These are phyloP conservation scores for Diplodus sargus DNA, from an alignment of 2,797 vertebrate species.

Conservation along the genomic window DNA sequence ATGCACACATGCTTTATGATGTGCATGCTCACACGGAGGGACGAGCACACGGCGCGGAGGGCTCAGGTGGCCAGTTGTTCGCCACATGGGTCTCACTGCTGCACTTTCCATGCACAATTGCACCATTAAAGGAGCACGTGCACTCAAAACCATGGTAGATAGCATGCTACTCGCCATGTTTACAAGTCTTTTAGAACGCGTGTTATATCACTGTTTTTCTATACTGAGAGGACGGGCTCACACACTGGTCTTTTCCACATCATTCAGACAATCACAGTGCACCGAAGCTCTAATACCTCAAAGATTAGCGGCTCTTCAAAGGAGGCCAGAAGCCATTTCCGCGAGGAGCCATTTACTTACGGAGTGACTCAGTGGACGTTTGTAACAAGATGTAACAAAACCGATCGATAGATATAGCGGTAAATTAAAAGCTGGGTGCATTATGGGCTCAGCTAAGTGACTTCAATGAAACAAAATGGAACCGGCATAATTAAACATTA, in stretches of 20 bases:
- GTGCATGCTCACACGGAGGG: conserved; percentile 27
- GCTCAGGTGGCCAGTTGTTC: conserved; percentile 72
- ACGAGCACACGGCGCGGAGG: conserved; percentile 7
- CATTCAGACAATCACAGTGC: not conserved
- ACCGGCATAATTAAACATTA: not conserved
- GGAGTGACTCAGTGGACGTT: not conserved
- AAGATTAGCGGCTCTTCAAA: not conserved
- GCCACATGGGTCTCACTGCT: conserved; percentile 45
- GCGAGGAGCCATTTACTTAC: not conserved
- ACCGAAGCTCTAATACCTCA: not conserved
- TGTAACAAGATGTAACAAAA: not conserved
- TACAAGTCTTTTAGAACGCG: not conserved
- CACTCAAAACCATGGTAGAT: conserved; percentile 9
- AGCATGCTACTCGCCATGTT: conserved; percentile 16
- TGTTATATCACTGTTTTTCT: not conserved
- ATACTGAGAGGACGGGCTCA: no score
- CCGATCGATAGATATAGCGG: not conserved
- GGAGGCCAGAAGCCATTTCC: not conserved
- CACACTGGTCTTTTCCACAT: not conserved
- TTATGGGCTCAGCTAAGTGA: conserved; percentile 4
- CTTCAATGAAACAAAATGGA: not conserved
- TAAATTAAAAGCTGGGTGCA: conserved; percentile 5
- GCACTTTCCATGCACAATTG: conserved; percentile 16
- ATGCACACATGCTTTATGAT: conserved; percentile 36
- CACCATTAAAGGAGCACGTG: conserved; percentile 21